Conservation (phyloP, 1,140 invertebrate species). For the Drosophila erecta region DNA sequence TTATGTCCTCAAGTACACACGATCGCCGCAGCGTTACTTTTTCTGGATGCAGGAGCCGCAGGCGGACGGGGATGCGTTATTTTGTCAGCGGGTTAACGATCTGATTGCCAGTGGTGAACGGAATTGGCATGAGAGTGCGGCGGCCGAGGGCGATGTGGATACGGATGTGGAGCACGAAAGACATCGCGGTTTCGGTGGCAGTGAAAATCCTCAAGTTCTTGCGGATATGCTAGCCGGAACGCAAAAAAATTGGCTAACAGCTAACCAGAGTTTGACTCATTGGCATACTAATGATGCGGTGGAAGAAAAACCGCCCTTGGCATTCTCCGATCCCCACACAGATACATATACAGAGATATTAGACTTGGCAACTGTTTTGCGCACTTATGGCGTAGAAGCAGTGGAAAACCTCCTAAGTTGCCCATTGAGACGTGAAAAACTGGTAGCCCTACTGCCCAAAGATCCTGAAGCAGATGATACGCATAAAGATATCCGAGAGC, state of each 20-base stretch:
- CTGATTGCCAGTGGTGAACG: conserved; percentile 84
- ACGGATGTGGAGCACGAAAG: background rate
- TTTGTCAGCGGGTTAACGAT: conserved; percentile 96
- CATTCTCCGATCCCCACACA: background rate
- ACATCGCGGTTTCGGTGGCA: conserved; percentile 1
- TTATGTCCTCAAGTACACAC: conserved; percentile 97
- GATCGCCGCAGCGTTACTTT: conserved; percentile 94
- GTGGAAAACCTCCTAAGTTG: conserved; percentile 1
- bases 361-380: background rate
- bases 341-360: too few species aligned
- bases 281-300: too few species aligned
- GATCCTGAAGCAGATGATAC: background rate
- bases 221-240: background rate
- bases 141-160: conserved; percentile 15
- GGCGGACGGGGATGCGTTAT: conserved; percentile 96
- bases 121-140: background rate
- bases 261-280: background rate
- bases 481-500: conserved; percentile 84
- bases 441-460: conserved; percentile 2
- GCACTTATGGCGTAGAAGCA: background rate
- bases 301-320: background rate
- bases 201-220: background rate
- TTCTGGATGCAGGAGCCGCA: conserved; percentile 99
- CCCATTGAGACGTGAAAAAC: background rate
- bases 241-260: background rate